Base-by-base conservation (phyloP, 1,140 invertebrate species). In the Tribolium castaneum region DNA sequence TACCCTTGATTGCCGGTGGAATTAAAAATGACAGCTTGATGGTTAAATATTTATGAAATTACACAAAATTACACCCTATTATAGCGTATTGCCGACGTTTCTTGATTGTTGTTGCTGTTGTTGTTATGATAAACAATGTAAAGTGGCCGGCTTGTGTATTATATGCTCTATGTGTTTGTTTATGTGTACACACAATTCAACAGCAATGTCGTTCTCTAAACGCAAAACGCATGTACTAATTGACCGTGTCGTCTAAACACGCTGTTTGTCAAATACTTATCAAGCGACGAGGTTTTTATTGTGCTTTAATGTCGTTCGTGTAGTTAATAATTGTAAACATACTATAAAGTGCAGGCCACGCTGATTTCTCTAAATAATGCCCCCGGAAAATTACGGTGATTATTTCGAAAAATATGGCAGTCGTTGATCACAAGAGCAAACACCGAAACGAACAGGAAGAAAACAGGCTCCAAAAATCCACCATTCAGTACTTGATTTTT, bases 231-330 rank as follows among this genome's bases (percentile, higher is more conserved):
- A 66, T 66, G 59, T 66, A 66, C 59, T 66, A 66, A 66, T 66
- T 66, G 59, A 66, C 59, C 59, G 59, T 66, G 59, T 66, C 59
- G 59, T 66, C 59, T 66, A 66, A 66, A 66, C 59, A 66, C 59
- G 59, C 59, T 66, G 59, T 66, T 66, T 66, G 59, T 66, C 59
- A 66, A 66, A 66, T 66, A 66, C 59, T 66, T 66, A 66, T 66
- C 59, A 66, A 66, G 22, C 59, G 59, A 66, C 59, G 59, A 66
- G 59, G 59, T 66, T 66, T 66, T 66, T 66, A 66, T 66, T 66
- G 59, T 66, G 12, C 45, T 66, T 66, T 66, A 66, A 66, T 66
- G 59, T 66, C 30, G 59, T 66, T 66, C 59, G 59, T 66, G 59
- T 66, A 35, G 59, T 35, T 66, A 66, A 66, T 66, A 66, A 66